phyloP scores from a whole-genome alignment of 2,113 vertebrate species.

The Corythornis madagascariensis region DNA sequence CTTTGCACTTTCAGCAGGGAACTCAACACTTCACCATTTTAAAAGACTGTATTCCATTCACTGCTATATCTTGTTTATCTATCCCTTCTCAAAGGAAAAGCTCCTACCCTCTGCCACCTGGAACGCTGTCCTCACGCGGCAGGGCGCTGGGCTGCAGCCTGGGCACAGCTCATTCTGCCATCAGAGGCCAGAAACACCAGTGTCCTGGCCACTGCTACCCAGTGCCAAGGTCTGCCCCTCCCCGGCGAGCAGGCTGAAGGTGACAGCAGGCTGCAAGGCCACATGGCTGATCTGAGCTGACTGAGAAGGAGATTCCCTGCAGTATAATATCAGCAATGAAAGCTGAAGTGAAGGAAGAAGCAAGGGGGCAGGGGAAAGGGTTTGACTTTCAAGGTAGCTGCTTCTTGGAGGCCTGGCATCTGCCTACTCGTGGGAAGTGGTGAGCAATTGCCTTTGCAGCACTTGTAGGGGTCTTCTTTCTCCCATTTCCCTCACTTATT shows the following conservation, averaged over 20 bases:
- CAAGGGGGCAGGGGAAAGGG: neutral
- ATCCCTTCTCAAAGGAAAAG: neutral
- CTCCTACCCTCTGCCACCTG: neutral
- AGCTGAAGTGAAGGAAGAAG: neutral
- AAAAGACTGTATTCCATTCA: neutral
- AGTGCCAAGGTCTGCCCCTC: neutral
- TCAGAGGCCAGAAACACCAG: neutral
- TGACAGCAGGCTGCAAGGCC: no score
- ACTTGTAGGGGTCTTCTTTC: no score
- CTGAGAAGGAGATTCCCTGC: no score
- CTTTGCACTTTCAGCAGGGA: neutral
- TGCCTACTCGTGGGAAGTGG: no score
- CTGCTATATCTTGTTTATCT: neutral
- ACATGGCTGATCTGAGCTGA: neutral
- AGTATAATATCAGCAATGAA: rapidly evolving
- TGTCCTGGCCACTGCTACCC: no score
- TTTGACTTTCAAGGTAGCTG: neutral
- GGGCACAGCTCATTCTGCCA: no score
- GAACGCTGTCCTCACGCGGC: neutral
- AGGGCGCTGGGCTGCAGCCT: rapidly evolving
- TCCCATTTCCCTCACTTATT: neutral
- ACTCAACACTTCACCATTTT: rapidly evolving
- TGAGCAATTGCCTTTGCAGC: rapidly evolving
- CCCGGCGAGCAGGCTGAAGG: neutral
- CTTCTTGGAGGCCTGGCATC: neutral